Evolutionary conservation across 2,888 invertebrate species (phyloP).

Genomic region (Cataglyphis livida): DNA sequence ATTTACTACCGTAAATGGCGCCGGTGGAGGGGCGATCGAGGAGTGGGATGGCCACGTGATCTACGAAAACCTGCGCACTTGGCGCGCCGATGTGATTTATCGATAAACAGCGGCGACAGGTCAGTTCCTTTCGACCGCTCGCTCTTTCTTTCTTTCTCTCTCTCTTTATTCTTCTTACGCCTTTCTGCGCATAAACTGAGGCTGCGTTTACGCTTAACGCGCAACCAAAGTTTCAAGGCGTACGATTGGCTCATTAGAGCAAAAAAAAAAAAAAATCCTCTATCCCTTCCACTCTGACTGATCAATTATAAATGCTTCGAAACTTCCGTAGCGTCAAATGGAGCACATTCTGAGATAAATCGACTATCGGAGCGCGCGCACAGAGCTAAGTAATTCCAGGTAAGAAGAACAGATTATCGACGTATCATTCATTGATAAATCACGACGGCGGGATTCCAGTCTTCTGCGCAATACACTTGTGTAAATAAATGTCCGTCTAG

Average conservation of each 20-base stretch:
- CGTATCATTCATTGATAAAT: neutral
- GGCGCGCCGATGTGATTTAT: constrained; percentile 48
- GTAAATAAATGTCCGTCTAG: neutral
- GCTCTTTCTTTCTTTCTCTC: too few relatives aligned
- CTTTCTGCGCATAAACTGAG: neutral
- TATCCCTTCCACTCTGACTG: neutral
- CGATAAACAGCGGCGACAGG: constrained; percentile 32
- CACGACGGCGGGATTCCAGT: neutral
- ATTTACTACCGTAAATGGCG: constrained; percentile 81
- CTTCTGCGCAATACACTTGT: neutral
- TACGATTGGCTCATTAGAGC: neutral
- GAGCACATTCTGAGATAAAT: neutral
- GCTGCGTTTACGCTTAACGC: neutral
- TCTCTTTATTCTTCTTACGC: neutral
- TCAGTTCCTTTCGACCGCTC: neutral
- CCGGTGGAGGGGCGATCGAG: constrained; percentile 54
- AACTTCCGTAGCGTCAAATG: neutral
- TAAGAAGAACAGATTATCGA: neutral
- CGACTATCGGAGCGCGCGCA: neutral
- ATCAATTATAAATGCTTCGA: neutral
- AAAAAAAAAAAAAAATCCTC: neutral
- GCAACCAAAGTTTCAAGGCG: neutral
- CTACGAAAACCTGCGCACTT: neutral
- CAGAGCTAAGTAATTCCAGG: neutral
- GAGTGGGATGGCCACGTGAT: constrained; percentile 76